These are phyloP conservation scores for Philypnodon macrostomus DNA, from an alignment of 2,797 vertebrate species.

Conservation along the genomic window DNA sequence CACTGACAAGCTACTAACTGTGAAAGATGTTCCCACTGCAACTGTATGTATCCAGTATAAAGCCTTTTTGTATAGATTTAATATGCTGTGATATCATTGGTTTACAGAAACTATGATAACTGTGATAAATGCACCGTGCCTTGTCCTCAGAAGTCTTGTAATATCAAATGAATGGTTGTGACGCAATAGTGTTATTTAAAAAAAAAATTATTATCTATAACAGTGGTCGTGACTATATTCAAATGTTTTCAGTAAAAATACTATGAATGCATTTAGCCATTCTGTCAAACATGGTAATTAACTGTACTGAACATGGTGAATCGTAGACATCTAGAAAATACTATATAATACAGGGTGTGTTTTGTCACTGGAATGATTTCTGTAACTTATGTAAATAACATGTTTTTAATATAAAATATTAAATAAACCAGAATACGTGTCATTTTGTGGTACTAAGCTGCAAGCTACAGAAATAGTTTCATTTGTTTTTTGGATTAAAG, in stretches of 20 bases:
- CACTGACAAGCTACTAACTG: constrained; percentile 47
- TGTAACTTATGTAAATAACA: constrained; percentile 90
- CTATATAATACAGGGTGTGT: constrained; percentile 71
- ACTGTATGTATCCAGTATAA: constrained; percentile 60
- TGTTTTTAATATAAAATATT: constrained; percentile 67
- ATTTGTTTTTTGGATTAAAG: too few species aligned
- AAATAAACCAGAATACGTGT: constrained; percentile 23
- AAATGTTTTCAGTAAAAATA: constrained; percentile 54
- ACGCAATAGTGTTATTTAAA: constrained; percentile 67
- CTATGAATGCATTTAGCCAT: constrained; percentile 56
- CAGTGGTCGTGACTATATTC: constrained; percentile 78
- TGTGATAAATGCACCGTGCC: constrained; percentile 71
- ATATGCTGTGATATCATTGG: constrained; percentile 61
- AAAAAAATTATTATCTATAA: constrained; percentile 65
- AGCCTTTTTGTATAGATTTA: constrained; percentile 72
- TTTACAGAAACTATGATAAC: constrained; percentile 71
- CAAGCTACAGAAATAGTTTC: too few species aligned
- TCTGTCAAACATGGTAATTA: constrained; percentile 65
- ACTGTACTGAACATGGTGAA: constrained; percentile 69
- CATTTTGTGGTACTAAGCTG: constrained; percentile 16
- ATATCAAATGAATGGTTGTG: constrained; percentile 71
- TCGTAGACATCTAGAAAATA: constrained; percentile 64
- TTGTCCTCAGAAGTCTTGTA: constrained; percentile 72
- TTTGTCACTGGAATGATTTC: constrained; percentile 75
- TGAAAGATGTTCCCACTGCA: constrained; percentile 49